Evolutionary conservation across 2,797 vertebrate species (phyloP).

Genomic region (Acanthiza pusilla): DNA sequence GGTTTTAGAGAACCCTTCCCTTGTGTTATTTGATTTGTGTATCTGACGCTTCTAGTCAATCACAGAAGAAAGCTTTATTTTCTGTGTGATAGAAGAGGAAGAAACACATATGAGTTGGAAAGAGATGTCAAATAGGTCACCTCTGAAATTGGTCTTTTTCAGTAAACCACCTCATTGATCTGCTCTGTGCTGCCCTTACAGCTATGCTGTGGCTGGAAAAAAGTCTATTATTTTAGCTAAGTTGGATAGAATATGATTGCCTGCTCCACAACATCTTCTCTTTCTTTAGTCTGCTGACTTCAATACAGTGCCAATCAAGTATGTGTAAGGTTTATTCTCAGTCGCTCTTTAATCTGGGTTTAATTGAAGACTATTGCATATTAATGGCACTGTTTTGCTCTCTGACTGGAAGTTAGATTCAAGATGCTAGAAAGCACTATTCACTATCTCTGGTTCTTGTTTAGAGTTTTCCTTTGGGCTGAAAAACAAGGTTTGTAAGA

Average conservation of each 20-base stretch:
- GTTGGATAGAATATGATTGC: constrained; percentile 32
- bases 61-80: background rate
- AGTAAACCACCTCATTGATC: background rate
- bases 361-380: background rate
- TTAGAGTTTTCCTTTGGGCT: constrained; percentile 19
- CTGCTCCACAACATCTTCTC: constrained; percentile 35
- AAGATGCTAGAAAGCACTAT: background rate
- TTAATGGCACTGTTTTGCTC: background rate
- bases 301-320: background rate
- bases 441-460: background rate
- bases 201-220: background rate
- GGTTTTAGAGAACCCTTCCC: background rate
- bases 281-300: background rate
- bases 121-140: background rate
- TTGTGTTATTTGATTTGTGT: background rate
- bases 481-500: background rate
- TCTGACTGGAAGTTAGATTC: background rate
- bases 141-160: background rate
- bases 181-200: background rate
- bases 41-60: background rate
- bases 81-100: background rate
- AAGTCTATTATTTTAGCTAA: background rate
- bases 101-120: background rate
- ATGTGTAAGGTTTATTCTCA: background rate
- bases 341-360: background rate